Base-by-base conservation (phyloP, 2,888 invertebrate genomes). In the Eutolmus rufibarbis region DNA sequence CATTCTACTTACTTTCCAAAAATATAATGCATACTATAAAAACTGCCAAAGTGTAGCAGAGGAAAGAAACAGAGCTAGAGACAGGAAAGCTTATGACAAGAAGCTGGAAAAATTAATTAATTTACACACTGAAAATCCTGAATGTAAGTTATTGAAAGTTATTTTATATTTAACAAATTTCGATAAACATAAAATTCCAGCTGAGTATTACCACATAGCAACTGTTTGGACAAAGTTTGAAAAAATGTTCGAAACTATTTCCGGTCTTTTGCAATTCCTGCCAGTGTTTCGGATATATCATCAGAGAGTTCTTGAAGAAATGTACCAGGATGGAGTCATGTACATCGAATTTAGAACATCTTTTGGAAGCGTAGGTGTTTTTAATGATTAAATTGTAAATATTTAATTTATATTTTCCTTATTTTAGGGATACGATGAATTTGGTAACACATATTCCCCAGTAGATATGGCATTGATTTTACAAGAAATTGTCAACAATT, bases 251-350 rank as follows among this genome's bases (percentile, higher is more conserved):
- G 88, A 88, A 0, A 93, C 94, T 0, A 88, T 93, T 0, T 91
- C 90, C 0, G 94, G 94, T 84, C 90, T 94, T 74, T 89, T 95
- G 3, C 91, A 91, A 16, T 95, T 94, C 87, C 91, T 92, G 88
- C 94, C 95, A 0, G 94, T 94, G 0, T 94, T 93, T 90, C 93
- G 94, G 86, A 93, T 94, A 16, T 94, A 94, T 89, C 93, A 94
- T 88, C 93, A 94, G 90, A 93, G 93, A 88, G 91, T 94, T 57
- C 91, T 95, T 4, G 91, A 93, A 82, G 94, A 95, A 90, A 90
- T 95, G 51, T 93, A 94, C 88, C 92, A 94, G 0, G 95, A 96
- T 90, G 95, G 95, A 89, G 92, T 95, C 0, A 93, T 94, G 91
- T 95, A 95, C 89, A 91, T 94, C 0, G 95, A 96, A 90, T 89